These are phyloP conservation scores for Meloe dianella DNA, from an alignment of 2,888 invertebrate genomes.

Conservation along the genomic window DNA sequence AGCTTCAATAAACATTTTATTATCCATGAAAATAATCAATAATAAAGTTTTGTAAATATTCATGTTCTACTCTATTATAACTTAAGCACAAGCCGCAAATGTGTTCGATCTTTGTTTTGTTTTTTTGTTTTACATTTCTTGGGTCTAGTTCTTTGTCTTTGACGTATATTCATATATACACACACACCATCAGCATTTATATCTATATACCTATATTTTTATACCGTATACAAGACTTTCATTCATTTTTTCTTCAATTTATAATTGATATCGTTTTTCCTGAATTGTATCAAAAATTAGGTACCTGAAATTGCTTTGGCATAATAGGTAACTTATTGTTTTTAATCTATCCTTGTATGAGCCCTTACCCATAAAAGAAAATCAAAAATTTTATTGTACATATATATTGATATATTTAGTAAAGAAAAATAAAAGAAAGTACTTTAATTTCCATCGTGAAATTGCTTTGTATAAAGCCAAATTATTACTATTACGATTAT, in stretches of 20 bases:
- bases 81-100: no score
- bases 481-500: not conserved
- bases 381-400: slow-evolving; percentile 2
- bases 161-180: slow-evolving; percentile 12
- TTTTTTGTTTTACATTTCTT: no score
- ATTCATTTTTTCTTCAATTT: not conserved
- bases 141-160: not conserved
- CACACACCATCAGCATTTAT: slow-evolving; percentile 14
- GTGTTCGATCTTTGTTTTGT: no score
- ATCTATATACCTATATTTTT: slow-evolving; percentile 17
- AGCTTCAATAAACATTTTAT: no score
- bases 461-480: slow-evolving; percentile 10
- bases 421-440: not conserved
- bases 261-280: not conserved
- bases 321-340: not conserved
- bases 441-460: slow-evolving; percentile 4
- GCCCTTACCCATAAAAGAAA: not conserved
- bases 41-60: no score
- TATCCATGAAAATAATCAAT: no score
- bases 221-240: slow-evolving; percentile 6
- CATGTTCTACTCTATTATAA: no score
- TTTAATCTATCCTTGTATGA: not conserved
- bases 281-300: slow-evolving; percentile 2
- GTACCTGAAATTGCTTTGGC: slow-evolving; percentile 9
- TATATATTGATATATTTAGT: slow-evolving; percentile 3